Evolutionary conservation across 2,888 invertebrate species (phyloP), one percentile per base, ranked within the genome.

Genomic region (Philereme vetulata): DNA sequence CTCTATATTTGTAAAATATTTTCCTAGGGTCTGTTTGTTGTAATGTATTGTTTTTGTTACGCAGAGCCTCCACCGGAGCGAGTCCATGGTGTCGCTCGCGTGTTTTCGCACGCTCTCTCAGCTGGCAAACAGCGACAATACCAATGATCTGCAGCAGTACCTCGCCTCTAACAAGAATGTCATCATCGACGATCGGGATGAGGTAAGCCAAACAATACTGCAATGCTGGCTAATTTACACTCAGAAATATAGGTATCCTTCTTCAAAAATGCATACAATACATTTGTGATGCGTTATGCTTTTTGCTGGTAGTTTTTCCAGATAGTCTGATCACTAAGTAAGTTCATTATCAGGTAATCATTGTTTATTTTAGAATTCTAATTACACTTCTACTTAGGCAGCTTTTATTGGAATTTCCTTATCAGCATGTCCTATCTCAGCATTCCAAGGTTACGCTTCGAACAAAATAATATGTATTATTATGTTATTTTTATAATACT

Each of bases 51-150:
- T 64, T 64, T 34, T 11, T 65, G 59, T 77, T 82, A 81, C 83
- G 56, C 92, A 97, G 97, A 96, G 96, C 91, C 95, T 97, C 86
- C 96, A 96, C 87, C 96, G 96, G 92, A 95, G 95, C 88, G 97
- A 97, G 94, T 97, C 97, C 93, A 97, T 97, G 97, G 96, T 96
- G 93, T 97, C 97, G 72, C 94, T 97, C 84, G 91, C 92, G 78
- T 96, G 96, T 93, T 97, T 96, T 92, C 95, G 96, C 82, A 94
- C 96, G 75, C 93, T 97, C 77, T 93, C 95, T 80, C 95, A 94
- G 87, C 96, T 95, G 88, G 95, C 97, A 83, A 95, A 95, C 82
- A 95, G 95, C 85, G 96, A 97, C 88, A 96, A 96, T 88, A 93
- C 96, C 74, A 93, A 93, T 65, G 97, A 96, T 75, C 93, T 98